Evolutionary conservation across 1,140 invertebrate species (phyloP), one percentile per base, ranked within the genome.

Genomic region (Drosophila dunni): DNA sequence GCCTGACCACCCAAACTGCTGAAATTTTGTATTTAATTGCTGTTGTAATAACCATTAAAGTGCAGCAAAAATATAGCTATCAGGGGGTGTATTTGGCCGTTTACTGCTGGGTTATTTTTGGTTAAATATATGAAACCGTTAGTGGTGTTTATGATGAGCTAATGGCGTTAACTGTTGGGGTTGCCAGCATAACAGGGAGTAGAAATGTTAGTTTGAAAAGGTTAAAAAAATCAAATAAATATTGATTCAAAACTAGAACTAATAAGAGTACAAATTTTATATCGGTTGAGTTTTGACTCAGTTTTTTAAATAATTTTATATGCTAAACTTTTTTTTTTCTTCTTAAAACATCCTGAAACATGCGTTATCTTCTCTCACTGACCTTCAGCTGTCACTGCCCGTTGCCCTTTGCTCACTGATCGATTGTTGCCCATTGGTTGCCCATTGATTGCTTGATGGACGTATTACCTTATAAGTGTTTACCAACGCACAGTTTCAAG

Each of bases 21-120:
- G 17, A 51, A 46, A 65, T 58, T 83, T 81, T 82, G 79, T 50
- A 63, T 70, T 83, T 79, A 79, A 81, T 81, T 83, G 79, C 68
- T 65, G 80, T 44, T 61, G 58, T 73, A 65, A 62, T 77, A 67
- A 75, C 60, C 33, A 74, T 46, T 74, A 46, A 13, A 34, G 51
- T 56, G 60, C 36, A 29, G 38, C 56, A 60, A 61, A 56, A 65
- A 77, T 64, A 81, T 48, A 70, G 46, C 74, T 68, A 82, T 82
- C 68, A 74, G 10, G 7, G 50, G 50, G 63, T 33, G 40, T 38
- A 40, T 46, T 48, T 33, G 15, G 13, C 7, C 40, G 17, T 20
- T 20, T 20, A 20, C 17, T 20, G 17, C 24, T 24, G 24, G 24
- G 6, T 29, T 29, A 29, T 20, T 20, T 20, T 20, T 20, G 1